These are phyloP conservation scores for Notiomystis cincta DNA, from an alignment of 2,113 vertebrate species.

Conservation along the genomic window DNA sequence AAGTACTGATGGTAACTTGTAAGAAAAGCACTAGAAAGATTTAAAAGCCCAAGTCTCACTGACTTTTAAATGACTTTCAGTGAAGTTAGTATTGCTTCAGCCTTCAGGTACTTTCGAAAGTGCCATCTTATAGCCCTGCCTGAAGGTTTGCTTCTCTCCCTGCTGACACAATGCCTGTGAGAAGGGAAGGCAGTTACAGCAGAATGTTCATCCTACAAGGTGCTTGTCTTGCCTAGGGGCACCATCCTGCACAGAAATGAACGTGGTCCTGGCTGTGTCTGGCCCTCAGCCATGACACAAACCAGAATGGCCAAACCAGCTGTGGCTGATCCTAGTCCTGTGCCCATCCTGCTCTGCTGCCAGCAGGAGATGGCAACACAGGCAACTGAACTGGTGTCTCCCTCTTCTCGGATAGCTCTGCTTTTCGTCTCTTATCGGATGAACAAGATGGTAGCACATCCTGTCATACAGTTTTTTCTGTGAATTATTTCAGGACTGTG, in stretches of 20 bases:
- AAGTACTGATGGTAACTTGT: background rate
- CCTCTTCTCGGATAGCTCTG: background rate
- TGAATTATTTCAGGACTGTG: background rate
- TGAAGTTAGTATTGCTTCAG: background rate
- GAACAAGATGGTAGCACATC: background rate
- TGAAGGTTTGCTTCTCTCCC: background rate
- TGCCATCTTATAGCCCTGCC: background rate
- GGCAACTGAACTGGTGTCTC: fast-evolving
- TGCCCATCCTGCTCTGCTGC: background rate
- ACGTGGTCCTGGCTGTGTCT: background rate
- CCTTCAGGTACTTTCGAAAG: background rate
- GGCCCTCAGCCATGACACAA: background rate
- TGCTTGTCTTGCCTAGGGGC: background rate
- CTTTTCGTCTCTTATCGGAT: background rate
- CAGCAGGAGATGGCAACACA: fast-evolving
- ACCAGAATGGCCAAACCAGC: background rate
- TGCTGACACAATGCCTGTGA: fast-evolving
- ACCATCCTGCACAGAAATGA: background rate
- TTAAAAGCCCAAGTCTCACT: background rate
- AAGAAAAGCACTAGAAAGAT: background rate
- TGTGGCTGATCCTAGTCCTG: background rate
- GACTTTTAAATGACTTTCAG: constrained; percentile 40
- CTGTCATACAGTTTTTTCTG: background rate
- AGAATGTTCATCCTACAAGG: background rate
- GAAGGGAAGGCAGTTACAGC: background rate